Conservation (phyloP, 2,888 invertebrate genomes). For the Malacosoma neustria region DNA sequence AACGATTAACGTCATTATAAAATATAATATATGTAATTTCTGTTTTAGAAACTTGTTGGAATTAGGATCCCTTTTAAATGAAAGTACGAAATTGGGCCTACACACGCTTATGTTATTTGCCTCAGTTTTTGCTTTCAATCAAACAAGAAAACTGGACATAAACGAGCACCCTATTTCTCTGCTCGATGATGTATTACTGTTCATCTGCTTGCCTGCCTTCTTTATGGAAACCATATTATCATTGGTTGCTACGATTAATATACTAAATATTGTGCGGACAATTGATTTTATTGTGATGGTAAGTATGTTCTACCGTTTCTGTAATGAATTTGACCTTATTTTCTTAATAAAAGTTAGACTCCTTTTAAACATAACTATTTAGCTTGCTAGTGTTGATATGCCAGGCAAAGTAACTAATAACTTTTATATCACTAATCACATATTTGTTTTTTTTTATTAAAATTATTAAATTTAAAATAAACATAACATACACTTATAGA, state of each 20-base stretch:
- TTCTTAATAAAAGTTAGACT: too few species aligned
- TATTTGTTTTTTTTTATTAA: too few species aligned
- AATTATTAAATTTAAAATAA: too few species aligned
- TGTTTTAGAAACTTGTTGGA: constrained; percentile 59
- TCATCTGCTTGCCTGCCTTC: constrained; percentile 83
- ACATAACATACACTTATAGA: too few species aligned
- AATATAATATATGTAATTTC: constrained; percentile 1
- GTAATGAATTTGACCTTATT: too few species aligned
- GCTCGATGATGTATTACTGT: constrained; percentile 81
- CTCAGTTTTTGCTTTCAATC: constrained; percentile 75
- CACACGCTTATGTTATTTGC: constrained; percentile 74
- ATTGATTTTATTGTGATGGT: constrained; percentile 74
- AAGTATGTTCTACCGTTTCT: too few species aligned
- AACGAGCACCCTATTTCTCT: constrained; percentile 78
- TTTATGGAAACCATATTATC: constrained; percentile 81
- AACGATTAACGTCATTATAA: too few species aligned
- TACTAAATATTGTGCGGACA: constrained; percentile 63
- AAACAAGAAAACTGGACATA: constrained; percentile 78
- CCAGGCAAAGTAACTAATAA: too few species aligned
- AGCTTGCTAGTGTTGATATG: too few species aligned
- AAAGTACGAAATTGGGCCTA: constrained; percentile 68
- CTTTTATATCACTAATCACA: too few species aligned
- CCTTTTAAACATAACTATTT: too few species aligned
- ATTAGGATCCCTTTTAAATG: constrained; percentile 64
- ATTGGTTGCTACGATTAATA: constrained; percentile 77